Percentiles rank a stretch among this genome's conserved stretches.
phyloP scores from a whole-genome alignment of 2,888 invertebrate species.

The Clanis bilineata region DNA sequence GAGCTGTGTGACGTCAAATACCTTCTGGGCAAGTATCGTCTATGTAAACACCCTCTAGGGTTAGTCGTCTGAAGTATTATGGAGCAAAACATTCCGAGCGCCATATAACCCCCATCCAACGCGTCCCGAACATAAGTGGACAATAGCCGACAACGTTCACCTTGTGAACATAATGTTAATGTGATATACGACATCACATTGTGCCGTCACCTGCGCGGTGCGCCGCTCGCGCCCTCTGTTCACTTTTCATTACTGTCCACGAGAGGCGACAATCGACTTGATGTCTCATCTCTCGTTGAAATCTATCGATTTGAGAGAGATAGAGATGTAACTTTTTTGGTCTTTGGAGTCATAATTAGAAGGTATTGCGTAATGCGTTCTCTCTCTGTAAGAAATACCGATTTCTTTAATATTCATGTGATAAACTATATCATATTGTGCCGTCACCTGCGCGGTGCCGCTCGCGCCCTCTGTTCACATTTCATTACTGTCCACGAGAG shows the following conservation, averaged over 20 bases:
- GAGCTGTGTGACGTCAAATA: too few species aligned
- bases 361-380: too few species aligned
- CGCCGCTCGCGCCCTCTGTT: conserved; percentile 24
- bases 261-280: conserved; percentile 31
- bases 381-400: too few species aligned
- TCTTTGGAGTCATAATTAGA: too few species aligned
- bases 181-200: conserved; percentile 80
- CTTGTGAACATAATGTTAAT: conserved; percentile 82
- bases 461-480: conserved; percentile 21
- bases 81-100: conserved; percentile 11
- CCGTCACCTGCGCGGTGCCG: too few species aligned
- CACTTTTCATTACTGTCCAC: conserved; percentile 25
- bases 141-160: conserved; percentile 73
- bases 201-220: conserved; percentile 73
- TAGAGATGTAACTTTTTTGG: too few species aligned
- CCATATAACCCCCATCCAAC: conserved; percentile 46
- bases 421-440: too few species aligned
- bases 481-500: conserved; percentile 23
- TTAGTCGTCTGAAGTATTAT: too few species aligned
- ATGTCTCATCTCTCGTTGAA: conserved; percentile 5
- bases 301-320: too few species aligned
- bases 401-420: too few species aligned
- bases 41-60: too few species aligned
- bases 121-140: conserved; percentile 74
- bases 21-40: too few species aligned